Percentiles rank a stretch among this genome's conserved stretches.
These are phyloP conservation scores for Gobio occitaniae DNA, from an alignment of 2,797 vertebrate species.

Conservation along the genomic window DNA sequence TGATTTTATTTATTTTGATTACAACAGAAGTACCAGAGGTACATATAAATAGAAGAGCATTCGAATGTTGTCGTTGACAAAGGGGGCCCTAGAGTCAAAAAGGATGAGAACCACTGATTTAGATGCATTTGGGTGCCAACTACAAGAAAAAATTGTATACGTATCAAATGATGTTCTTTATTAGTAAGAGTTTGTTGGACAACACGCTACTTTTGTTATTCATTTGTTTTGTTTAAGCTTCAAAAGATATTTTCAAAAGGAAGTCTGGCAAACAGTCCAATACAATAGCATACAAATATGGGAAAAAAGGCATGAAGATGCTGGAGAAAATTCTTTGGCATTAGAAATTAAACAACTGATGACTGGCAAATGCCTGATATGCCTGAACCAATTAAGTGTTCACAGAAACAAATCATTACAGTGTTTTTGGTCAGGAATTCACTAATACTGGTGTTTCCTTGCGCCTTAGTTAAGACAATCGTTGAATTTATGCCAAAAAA, in stretches of 20 bases:
- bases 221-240: not conserved
- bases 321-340: conserved; percentile 55
- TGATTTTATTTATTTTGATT: not conserved
- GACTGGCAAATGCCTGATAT: conserved; percentile 25
- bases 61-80: not conserved
- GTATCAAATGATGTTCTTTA: not conserved
- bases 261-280: conserved; percentile 2
- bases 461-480: conserved; percentile 5
- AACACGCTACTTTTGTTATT: conserved; percentile 20
- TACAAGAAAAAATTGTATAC: not conserved
- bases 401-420: conserved; percentile 22
- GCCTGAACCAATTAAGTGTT: conserved; percentile 2
- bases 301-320: conserved; percentile 18
- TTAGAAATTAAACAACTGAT: conserved; percentile 44
- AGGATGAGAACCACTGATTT: not conserved
- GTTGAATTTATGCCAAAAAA: not conserved
- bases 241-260: not conserved
- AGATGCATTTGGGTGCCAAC: not conserved
- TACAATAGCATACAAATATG: conserved; percentile 4
- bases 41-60: not conserved
- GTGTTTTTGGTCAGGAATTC: conserved; percentile 38
- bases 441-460: conserved; percentile 28
- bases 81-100: not conserved
- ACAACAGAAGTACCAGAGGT: not conserved
- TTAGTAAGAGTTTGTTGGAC: not conserved